These are phyloP conservation scores for Agrotis ipsilon DNA, from an alignment of 2,888 invertebrate genomes.

Conservation along the genomic window DNA sequence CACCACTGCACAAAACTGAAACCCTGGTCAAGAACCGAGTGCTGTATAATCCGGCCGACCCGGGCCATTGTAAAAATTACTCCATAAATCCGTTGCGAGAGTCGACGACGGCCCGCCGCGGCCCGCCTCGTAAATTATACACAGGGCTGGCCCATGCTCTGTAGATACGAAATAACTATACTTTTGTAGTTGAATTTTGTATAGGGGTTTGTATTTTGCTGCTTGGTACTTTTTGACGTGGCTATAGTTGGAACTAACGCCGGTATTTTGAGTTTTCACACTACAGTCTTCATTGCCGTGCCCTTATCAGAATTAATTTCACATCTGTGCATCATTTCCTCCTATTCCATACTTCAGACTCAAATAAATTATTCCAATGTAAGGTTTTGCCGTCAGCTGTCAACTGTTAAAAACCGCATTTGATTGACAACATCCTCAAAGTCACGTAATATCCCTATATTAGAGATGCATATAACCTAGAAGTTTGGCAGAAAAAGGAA, in stretches of 20 bases:
- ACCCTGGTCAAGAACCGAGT: conserved; percentile 64
- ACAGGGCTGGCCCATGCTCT: conserved; percentile 63
- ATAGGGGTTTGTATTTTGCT: neutral
- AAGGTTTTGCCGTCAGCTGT: neutral
- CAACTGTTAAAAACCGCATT: neutral
- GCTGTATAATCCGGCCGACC: conserved; percentile 72
- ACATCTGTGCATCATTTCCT: no score
- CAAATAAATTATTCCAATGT: neutral
- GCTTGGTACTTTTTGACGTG: neutral
- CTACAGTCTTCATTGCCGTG: neutral
- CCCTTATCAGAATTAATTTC: no score
- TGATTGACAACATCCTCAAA: neutral
- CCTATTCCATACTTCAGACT: no score
- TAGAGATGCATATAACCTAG: neutral
- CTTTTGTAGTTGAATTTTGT: conserved; percentile 12
- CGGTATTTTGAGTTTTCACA: neutral
- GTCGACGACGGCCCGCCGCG: conserved; percentile 72
- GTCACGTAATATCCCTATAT: neutral
- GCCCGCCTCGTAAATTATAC: conserved; percentile 74
- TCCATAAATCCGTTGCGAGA: conserved; percentile 81
- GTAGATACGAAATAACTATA: neutral
- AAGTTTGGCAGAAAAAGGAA: neutral
- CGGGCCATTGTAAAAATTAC: conserved; percentile 87
- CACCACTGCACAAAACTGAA: conserved; percentile 36
- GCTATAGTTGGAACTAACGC: neutral